Evolutionary conservation across 1,140 invertebrate species (phyloP), one percentile per base, ranked within the genome.

Genomic region (Cephus cinctus): DNA sequence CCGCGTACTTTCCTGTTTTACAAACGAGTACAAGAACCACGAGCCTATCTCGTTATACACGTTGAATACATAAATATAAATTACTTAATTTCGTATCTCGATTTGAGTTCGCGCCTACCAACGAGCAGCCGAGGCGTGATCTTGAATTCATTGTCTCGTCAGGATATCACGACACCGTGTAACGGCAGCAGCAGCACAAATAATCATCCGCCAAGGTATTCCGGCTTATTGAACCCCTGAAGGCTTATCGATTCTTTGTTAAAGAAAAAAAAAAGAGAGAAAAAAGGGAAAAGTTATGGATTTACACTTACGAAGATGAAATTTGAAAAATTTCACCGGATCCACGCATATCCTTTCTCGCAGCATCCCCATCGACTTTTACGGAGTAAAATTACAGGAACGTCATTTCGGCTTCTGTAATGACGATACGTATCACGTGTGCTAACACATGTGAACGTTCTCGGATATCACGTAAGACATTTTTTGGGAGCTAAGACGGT

Each of bases 131-230:
- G 45, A 61, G 60, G 65, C 63, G 63, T 69, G 66, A 69, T 69
- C 63, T 67, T 67, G 63, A 65, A 69, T 69, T 67, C 65, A 67
- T 67, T 69, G 63, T 64, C 63, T 64, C n/a, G n/a, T n/a, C n/a
- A n/a, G n/a, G n/a, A 27, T 8, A 27, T 27, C 25, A 8, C 25
- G 6, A n/a, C 25, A n/a, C 25, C 25, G 6, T 27, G 6, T 6
- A 27, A 8, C n/a, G n/a, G n/a, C 25, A 6, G 25, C n/a, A 8
- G n/a, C 6, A 27, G 6, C n/a, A 27, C 25, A 6, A 27, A 27
- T 8, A 27, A 27, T 27, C 25, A 27, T 27, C 6, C n/a, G 25
- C 25, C 6, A 27, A n/a, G n/a, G n/a, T 27, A 27, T 27, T n/a
- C n/a, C n/a, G n/a, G n/a, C n/a, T n/a, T n/a, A n/a, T n/a, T n/a